Evolutionary conservation across 2,888 invertebrate species (phyloP).

Genomic region (Dolichomitus sp.): DNA sequence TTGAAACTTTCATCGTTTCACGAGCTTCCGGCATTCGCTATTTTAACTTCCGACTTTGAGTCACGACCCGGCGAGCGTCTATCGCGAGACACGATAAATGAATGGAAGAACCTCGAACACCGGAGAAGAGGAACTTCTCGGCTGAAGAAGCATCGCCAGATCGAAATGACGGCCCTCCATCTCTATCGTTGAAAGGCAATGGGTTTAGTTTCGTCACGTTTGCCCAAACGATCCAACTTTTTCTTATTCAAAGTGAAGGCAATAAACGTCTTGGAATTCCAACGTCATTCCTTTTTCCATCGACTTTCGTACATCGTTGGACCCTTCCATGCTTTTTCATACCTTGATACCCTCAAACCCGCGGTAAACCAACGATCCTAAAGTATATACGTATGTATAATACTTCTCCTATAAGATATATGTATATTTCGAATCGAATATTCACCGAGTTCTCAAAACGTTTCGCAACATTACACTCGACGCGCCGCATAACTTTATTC

Average conservation of each 20-base stretch:
- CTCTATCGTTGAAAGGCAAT: slow-evolving; percentile 54
- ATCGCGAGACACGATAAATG: slow-evolving; percentile 53
- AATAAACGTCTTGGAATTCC: slow-evolving; percentile 61
- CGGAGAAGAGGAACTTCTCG: slow-evolving; percentile 34
- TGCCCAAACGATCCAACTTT: slow-evolving; percentile 65
- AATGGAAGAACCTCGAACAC: slow-evolving; percentile 6
- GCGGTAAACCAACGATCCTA: slow-evolving; percentile 15
- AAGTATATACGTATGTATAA: slow-evolving; percentile 3
- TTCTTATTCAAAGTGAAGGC: slow-evolving; percentile 63
- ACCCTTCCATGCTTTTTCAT: slow-evolving; percentile 48
- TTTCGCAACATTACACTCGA: slow-evolving; percentile 83
- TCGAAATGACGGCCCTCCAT: slow-evolving; percentile 51
- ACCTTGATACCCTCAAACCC: not conserved
- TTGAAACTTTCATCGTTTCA: slow-evolving; percentile 67
- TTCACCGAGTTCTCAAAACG: slow-evolving; percentile 73
- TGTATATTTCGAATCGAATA: slow-evolving; percentile 75
- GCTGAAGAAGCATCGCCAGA: slow-evolving; percentile 54
- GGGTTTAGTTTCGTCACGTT: slow-evolving; percentile 67
- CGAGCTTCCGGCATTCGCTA: slow-evolving; percentile 66
- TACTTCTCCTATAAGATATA: slow-evolving; percentile 1
- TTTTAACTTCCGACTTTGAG: slow-evolving; percentile 70
- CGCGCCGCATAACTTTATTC: slow-evolving; percentile 83
- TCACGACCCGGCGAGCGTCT: slow-evolving; percentile 57
- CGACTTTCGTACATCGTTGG: slow-evolving; percentile 55
- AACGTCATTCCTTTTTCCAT: slow-evolving; percentile 41